Evolutionary conservation across 2,113 vertebrate genomes (phyloP).

Genomic region (Hemiscyllium ocellatum): DNA sequence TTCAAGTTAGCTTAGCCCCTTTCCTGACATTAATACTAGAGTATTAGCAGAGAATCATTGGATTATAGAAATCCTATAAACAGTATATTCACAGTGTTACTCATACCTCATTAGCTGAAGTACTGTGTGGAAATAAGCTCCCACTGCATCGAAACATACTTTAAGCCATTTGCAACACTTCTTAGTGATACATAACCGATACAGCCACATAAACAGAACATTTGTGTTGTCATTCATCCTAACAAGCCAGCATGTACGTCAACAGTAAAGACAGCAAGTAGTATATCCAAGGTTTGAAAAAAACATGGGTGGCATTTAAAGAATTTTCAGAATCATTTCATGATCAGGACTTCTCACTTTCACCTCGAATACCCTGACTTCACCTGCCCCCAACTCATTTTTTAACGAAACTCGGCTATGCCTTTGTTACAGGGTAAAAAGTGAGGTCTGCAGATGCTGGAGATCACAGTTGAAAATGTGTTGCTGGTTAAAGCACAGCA

Average conservation of each 20-base stretch:
- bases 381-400: background rate
- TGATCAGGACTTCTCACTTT: background rate
- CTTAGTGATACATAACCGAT: background rate
- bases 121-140: background rate
- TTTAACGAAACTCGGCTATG: background rate
- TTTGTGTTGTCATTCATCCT: background rate
- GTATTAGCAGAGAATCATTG: background rate
- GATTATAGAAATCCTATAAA: slow-evolving; percentile 10
- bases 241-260: background rate
- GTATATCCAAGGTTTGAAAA: background rate
- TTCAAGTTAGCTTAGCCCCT: background rate
- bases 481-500: too few species aligned
- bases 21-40: background rate
- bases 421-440: background rate
- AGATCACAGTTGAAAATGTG: too few species aligned
- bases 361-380: background rate
- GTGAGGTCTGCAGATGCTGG: too few species aligned
- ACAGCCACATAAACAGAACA: background rate
- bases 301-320: background rate
- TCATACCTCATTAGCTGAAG: slow-evolving; percentile 9
- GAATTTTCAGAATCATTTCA: background rate
- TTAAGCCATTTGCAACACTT: background rate
- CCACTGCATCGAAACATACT: background rate
- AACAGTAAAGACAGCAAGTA: background rate
- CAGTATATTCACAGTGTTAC: background rate